Conservation (phyloP, 2,888 invertebrate species). For the Cryptocephalus primarius region DNA sequence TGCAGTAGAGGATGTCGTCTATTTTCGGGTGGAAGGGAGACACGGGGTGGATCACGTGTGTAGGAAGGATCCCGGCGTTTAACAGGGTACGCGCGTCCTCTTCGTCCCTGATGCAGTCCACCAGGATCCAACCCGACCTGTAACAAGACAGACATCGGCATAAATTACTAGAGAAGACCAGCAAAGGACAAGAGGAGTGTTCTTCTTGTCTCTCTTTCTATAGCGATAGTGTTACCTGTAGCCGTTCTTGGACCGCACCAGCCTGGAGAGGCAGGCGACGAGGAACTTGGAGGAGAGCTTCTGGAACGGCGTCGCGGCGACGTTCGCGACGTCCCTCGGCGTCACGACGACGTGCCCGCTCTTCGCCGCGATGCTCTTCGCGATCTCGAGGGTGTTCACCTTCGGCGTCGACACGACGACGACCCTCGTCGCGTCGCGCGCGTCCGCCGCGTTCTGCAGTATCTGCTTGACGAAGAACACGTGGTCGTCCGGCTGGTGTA, state of each 20-base stretch:
- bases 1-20: conserved; percentile 29
- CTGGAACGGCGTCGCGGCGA: too few relatives aligned
- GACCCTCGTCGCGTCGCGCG: conserved; percentile 42
- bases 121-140: conserved; percentile 21
- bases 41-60: conserved; percentile 42
- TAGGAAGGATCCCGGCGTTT: conserved; percentile 39
- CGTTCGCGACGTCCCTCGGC: conserved; percentile 12
- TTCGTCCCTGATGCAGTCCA: conserved; percentile 38
- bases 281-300: too few relatives aligned
- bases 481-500: conserved; percentile 52
- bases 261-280: too few relatives aligned
- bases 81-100: conserved; percentile 38
- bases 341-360: conserved; percentile 14
- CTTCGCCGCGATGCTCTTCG: conserved; percentile 22
- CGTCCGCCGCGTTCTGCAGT: conserved; percentile 39
- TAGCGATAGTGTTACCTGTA: too few relatives aligned
- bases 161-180: too few relatives aligned
- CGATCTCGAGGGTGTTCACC: conserved; percentile 29
- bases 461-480: conserved; percentile 50
- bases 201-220: too few relatives aligned
- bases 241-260: too few relatives aligned
- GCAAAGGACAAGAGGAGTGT: too few relatives aligned
- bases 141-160: not conserved
- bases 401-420: conserved; percentile 47
- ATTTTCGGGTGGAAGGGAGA: conserved; percentile 29